A percentile compares a stretch with the other conserved stretches of the same genome.
phyloP scores from a whole-genome alignment of 2,888 invertebrate species.

The Ernsta delagoae region DNA sequence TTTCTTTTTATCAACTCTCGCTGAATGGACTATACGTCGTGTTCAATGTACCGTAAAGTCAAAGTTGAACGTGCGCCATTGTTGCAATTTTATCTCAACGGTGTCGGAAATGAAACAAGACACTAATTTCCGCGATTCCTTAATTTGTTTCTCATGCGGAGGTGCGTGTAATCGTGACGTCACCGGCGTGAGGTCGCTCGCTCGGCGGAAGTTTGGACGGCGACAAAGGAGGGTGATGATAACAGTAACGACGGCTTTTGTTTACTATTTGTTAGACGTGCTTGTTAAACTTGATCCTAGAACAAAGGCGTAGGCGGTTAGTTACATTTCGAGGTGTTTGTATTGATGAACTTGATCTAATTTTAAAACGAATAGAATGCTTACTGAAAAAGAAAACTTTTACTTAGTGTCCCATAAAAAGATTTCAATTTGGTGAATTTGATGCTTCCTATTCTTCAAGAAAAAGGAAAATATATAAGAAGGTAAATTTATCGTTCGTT shows the following conservation, averaged over 20 bases:
- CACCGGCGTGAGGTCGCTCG: constrained; percentile 48
- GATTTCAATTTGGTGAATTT: no score
- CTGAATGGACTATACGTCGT: no score
- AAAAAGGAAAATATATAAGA: no score
- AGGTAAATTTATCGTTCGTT: no score
- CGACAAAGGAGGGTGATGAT: constrained; percentile 47
- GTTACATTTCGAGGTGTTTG: neutral
- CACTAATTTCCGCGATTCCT: constrained; percentile 49
- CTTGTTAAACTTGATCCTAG: constrained; percentile 26
- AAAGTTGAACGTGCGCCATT: constrained; percentile 31
- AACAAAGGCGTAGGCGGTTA: constrained; percentile 19
- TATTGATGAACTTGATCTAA: neutral
- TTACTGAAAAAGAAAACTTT: neutral
- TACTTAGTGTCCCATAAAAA: neutral
- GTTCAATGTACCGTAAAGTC: constrained; percentile 31
- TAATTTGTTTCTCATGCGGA: constrained; percentile 43
- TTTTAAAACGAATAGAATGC: neutral
- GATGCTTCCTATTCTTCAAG: no score
- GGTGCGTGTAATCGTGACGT: constrained; percentile 42
- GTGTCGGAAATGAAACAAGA: constrained; percentile 40
- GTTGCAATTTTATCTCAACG: constrained; percentile 38
- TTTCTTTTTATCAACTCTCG: no score
- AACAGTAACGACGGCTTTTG: constrained; percentile 16
- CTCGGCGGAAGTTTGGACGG: constrained; percentile 53
- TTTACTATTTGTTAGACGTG: constrained; percentile 10